phyloP scores from a whole-genome alignment of 2,113 vertebrate genomes.

The Elgaria multicarinata region DNA sequence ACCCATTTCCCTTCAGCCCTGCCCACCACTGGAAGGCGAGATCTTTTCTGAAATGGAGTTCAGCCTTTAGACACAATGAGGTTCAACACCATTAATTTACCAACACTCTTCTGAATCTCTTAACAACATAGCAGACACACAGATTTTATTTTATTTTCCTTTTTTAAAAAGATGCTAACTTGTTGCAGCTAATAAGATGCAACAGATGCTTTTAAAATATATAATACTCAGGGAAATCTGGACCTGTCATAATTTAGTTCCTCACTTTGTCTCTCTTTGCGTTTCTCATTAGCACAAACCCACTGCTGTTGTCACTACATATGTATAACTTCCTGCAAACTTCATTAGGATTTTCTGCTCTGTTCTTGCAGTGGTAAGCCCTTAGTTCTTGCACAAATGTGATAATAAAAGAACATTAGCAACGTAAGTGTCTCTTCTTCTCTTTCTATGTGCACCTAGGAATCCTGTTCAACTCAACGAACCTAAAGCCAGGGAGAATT shows the following conservation, averaged over 20 bases:
- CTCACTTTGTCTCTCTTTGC: constrained; percentile 22
- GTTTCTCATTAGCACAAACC: not conserved
- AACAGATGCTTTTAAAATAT: constrained; percentile 11
- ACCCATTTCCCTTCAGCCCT: no score
- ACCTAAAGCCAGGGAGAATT: not conserved
- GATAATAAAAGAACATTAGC: not conserved
- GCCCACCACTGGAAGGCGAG: no score
- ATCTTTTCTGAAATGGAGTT: no score
- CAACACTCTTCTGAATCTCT: constrained; percentile 7
- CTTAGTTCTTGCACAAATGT: not conserved
- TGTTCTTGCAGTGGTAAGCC: not conserved
- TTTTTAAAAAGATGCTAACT: constrained; percentile 4
- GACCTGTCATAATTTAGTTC: constrained; percentile 27
- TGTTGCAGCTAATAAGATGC: constrained; percentile 27
- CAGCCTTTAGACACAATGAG: no score
- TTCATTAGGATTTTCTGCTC: constrained; percentile 27
- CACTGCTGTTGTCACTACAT: constrained; percentile 9
- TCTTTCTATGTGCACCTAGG: not conserved
- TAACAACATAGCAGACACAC: not conserved
- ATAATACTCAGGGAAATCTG: constrained; percentile 39
- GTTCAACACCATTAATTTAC: not conserved
- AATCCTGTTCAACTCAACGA: not conserved
- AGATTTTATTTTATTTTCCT: not conserved
- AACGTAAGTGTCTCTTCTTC: not conserved
- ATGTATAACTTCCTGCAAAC: constrained; percentile 23